Conservation (phyloP, 2,113 vertebrate species). For the Lonchura striata region DNA sequence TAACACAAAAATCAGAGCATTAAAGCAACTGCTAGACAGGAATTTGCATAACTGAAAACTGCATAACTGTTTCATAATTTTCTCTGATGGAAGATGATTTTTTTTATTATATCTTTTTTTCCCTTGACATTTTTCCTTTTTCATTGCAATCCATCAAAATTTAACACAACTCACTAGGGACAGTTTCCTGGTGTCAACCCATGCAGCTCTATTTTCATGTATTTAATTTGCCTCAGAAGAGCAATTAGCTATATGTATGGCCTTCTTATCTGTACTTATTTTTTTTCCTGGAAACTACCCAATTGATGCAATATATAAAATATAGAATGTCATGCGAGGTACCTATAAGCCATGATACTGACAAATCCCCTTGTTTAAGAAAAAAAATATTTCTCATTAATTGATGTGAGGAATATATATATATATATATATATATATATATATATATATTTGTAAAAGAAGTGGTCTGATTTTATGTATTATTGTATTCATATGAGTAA, state of each 20-base stretch:
- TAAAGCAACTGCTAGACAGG: background rate
- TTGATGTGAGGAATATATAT: background rate
- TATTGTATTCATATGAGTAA: background rate
- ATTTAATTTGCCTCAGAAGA: conserved; percentile 33
- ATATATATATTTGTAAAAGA: background rate
- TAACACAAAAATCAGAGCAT: conserved; percentile 17
- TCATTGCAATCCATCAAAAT: background rate
- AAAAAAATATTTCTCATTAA: background rate
- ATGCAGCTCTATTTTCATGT: background rate
- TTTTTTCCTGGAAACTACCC: background rate
- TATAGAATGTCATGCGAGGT: background rate
- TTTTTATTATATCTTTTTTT: background rate
- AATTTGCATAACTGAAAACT: conserved; percentile 23
- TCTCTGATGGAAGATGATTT: background rate
- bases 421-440: background rate
- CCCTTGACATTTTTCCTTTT: background rate
- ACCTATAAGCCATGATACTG: background rate
- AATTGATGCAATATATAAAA: background rate
- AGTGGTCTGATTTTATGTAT: background rate
- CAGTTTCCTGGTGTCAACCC: background rate
- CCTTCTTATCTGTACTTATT: background rate
- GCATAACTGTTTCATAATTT: background rate
- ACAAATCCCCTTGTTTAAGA: background rate
- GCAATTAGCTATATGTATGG: background rate
- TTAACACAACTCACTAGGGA: background rate